Evolutionary conservation across 2,797 vertebrate genomes (phyloP).

Genomic region (Mus caroli): DNA sequence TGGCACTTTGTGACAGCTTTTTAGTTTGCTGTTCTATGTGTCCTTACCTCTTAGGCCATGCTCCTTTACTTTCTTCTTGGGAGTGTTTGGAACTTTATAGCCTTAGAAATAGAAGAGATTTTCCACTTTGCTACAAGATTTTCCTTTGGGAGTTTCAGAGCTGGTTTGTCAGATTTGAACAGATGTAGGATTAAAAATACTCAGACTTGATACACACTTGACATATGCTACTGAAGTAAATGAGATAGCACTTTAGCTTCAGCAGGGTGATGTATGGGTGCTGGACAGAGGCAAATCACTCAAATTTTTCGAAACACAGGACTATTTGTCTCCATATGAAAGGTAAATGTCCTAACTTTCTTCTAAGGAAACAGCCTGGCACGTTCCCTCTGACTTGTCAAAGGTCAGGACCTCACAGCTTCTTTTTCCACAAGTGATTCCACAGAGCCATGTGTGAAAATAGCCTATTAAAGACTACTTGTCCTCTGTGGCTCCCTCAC

Average conservation of each 20-base stretch:
- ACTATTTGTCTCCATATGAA: background rate
- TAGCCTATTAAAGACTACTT: background rate
- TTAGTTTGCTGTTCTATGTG: background rate
- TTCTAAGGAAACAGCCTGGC: background rate
- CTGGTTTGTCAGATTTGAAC: background rate
- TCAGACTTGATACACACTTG: background rate
- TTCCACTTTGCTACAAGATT: background rate
- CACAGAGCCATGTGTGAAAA: background rate
- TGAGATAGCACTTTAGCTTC: background rate
- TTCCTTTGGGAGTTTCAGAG: background rate
- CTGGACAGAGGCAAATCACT: background rate
- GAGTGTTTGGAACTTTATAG: background rate
- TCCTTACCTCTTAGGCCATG: background rate
- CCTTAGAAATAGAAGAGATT: background rate
- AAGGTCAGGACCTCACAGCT: background rate
- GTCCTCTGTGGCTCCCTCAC: background rate
- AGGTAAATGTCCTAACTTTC: background rate
- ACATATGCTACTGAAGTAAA: background rate
- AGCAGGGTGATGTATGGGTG: background rate
- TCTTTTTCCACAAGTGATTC: background rate
- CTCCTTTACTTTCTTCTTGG: background rate
- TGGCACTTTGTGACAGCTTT: background rate
- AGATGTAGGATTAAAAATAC: constrained; percentile 31
- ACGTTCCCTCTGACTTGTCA: background rate
- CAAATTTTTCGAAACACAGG: background rate